A percentile compares a stretch with the other conserved stretches of the same genome.
Conservation (phyloP, 2,888 invertebrate genomes). For the Emmelina monodactyla region DNA sequence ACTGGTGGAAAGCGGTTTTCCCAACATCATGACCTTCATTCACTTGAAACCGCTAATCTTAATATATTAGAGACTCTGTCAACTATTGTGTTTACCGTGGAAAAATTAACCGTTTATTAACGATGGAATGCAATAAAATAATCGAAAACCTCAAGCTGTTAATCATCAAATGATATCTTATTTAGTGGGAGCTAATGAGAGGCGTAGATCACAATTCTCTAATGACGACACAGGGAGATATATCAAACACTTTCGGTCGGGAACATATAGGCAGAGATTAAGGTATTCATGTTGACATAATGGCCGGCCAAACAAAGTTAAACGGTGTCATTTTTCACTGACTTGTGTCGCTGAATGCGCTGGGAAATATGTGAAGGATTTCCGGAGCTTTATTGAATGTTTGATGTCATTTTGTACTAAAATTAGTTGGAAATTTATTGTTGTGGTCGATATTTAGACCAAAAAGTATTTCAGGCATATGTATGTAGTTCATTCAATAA, state of each 20-base stretch:
- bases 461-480: too few relatives aligned
- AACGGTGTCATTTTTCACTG: constrained; percentile 38
- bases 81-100: constrained; percentile 28
- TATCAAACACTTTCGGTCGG: constrained; percentile 59
- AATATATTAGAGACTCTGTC: too few relatives aligned
- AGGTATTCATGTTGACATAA: constrained; percentile 59
- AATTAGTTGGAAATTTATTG: too few relatives aligned
- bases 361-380: constrained; percentile 1
- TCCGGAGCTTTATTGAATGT: too few relatives aligned
- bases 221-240: constrained; percentile 53
- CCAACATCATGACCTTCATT: too few relatives aligned
- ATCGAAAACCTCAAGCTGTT: constrained; percentile 40
- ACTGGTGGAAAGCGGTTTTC: too few relatives aligned
- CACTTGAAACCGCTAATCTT: too few relatives aligned
- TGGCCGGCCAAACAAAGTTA: constrained; percentile 45
- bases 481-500: too few relatives aligned
- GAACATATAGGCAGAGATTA: constrained; percentile 54
- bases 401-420: too few relatives aligned
- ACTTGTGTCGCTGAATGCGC: constrained; percentile 10
- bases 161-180: constrained; percentile 57
- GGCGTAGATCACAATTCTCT: constrained; percentile 55
- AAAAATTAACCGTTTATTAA: constrained; percentile 45
- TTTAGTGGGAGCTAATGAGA: constrained; percentile 59
- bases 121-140: constrained; percentile 57
- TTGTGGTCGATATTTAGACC: too few relatives aligned